Base-by-base conservation (phyloP, 2,888 invertebrate species). In the Ochropleura leucogaster region DNA sequence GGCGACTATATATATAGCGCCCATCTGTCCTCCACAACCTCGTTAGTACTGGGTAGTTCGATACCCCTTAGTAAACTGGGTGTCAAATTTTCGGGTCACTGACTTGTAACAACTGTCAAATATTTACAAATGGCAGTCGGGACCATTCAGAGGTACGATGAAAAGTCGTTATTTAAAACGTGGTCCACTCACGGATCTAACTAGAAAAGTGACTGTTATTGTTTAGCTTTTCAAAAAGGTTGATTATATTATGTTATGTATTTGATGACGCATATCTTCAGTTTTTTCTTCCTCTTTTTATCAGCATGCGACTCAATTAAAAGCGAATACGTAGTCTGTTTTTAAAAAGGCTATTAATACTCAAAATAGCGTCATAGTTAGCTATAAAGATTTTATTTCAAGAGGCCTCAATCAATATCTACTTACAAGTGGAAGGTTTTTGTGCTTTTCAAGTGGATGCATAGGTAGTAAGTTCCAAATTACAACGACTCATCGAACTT, bases 231-330 rank as follows among this genome's bases (percentile, higher is more conserved):
- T 30, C 30, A 30, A 3, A 53, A 53, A 9, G 9, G n/a, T 53
- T n/a, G 1, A 12, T 20, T 20, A 55, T 55, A 20, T n/a, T 53
- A 20, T 10, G n/a, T 4, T 53, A 10, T n/a, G n/a, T 10, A 53
- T 76, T 66, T 55, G 44, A 76, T 51, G 47, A 44, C 16, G 47
- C 9, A 30, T 4, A 6, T 46, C 4, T 44, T 57, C n/a, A 30
- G 42, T 49, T 3, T n/a, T 20, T 7, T 63, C 14, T 12, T 8
- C 6, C 6, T 20, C 44, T 42, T 63, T 62, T n/a, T 57, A 18
- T 10, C 20, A 47, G 40, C 16, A 5, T 49, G 46, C 14, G 16
- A 63, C 40, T 46, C 1, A 9, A 16, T 18, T 18, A 8, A 42
- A 40, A 53, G 30, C 16, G 8, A 16, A 55, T 10, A 68, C 8